phyloP scores from a whole-genome alignment of 1,140 invertebrate genomes.

The Megathymus violae region DNA sequence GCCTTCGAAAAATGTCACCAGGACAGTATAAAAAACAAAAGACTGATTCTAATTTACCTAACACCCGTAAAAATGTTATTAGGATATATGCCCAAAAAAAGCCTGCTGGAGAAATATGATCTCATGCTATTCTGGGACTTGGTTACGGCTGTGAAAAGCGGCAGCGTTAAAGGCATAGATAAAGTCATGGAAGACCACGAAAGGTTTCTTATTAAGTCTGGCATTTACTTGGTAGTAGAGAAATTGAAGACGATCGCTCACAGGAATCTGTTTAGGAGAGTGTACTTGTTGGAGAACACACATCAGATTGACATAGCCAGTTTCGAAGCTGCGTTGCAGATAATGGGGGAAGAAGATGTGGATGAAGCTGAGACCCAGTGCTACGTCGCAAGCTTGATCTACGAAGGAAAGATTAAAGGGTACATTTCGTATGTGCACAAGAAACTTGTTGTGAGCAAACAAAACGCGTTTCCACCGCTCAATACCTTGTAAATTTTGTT shows the following conservation, averaged over 20 bases:
- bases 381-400: conserved; percentile 98
- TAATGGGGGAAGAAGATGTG: conserved; percentile 92
- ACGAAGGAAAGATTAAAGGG: conserved; percentile 97
- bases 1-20: conserved; percentile 96
- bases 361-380: conserved; percentile 97
- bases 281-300: conserved; percentile 93
- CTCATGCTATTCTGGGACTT: conserved; percentile 95
- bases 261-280: conserved; percentile 98
- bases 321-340: conserved; percentile 92
- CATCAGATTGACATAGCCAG: conserved; percentile 95
- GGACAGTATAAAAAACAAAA: conserved; percentile 94
- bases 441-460: conserved; percentile 98
- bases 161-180: conserved; percentile 94
- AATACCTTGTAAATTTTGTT: conserved; percentile 77
- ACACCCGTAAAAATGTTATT: conserved; percentile 98
- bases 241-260: conserved; percentile 98
- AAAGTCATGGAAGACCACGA: conserved; percentile 94
- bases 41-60: conserved; percentile 97
- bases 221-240: conserved; percentile 98
- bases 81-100: conserved; percentile 94
- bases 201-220: conserved; percentile 96
- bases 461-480: conserved; percentile 95
- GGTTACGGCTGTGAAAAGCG: conserved; percentile 93
- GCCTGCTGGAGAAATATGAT: conserved; percentile 94
- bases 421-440: conserved; percentile 99